A percentile compares a stretch with the other conserved stretches of the same genome.
Conservation (phyloP, 92 coral and sea anemone species). For the Siderastrea radians region DNA sequence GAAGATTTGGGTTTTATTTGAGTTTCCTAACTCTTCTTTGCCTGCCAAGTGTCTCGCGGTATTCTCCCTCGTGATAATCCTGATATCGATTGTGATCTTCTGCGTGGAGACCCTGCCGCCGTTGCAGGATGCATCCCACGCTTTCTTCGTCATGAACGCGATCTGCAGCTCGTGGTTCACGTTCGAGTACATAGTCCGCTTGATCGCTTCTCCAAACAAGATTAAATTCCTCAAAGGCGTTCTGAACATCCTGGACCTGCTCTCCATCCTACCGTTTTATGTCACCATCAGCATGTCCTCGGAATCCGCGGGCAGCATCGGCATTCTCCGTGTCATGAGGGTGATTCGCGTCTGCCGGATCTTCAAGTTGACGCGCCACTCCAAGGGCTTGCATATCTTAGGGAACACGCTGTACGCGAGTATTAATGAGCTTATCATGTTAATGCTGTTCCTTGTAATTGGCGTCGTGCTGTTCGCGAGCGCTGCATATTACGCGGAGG, state of each 20-base stretch:
- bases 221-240: slow-evolving; percentile 78
- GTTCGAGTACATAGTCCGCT: slow-evolving; percentile 84
- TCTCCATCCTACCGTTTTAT: slow-evolving; percentile 94
- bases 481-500: slow-evolving; percentile 95
- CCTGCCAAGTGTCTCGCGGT: slow-evolving; percentile 84
- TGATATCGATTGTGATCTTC: slow-evolving; percentile 89
- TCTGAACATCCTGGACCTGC: slow-evolving; percentile 87
- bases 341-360: slow-evolving; percentile 95
- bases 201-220: slow-evolving; percentile 83
- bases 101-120: slow-evolving; percentile 94
- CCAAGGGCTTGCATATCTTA: slow-evolving; percentile 90
- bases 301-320: slow-evolving; percentile 76
- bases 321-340: slow-evolving; percentile 91
- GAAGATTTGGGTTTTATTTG: slow-evolving; percentile 86
- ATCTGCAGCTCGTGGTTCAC: slow-evolving; percentile 96
- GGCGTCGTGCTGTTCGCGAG: slow-evolving; percentile 95
- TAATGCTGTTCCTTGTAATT: slow-evolving; percentile 88
- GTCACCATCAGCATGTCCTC: slow-evolving; percentile 60
- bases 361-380: slow-evolving; percentile 96
- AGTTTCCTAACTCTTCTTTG: slow-evolving; percentile 84
- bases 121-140: slow-evolving; percentile 48
- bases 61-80: slow-evolving; percentile 79
- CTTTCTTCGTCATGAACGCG: slow-evolving; percentile 82
- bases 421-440: slow-evolving; percentile 92
- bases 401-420: slow-evolving; percentile 95